phyloP scores from a whole-genome alignment of 2,797 vertebrate genomes.

The Trematocara caparti region DNA sequence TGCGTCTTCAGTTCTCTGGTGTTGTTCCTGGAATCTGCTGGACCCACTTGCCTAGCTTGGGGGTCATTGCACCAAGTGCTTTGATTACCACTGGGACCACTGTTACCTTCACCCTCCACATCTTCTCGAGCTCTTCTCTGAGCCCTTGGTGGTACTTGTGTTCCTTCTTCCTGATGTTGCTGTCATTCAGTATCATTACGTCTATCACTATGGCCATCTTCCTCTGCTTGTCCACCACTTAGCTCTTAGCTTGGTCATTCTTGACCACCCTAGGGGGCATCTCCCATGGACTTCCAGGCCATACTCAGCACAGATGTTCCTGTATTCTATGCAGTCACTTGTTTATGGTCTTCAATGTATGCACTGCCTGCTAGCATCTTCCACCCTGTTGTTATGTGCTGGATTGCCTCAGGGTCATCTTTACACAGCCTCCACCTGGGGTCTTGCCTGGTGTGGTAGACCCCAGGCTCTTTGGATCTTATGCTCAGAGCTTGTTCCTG shows the following conservation, averaged over 20 bases:
- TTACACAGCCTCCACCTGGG: not conserved
- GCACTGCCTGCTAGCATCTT: not conserved
- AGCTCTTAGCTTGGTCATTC: not conserved
- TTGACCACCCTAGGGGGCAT: accelerated
- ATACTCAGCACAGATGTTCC: not conserved
- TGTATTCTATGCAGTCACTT: not conserved
- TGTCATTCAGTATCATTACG: not conserved
- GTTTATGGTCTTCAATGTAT: not conserved
- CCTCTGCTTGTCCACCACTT: not conserved
- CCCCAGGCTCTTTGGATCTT: not conserved
- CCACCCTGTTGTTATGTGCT: not conserved
- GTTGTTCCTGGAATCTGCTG: not conserved
- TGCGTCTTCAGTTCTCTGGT: not conserved
- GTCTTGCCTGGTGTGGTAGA: not conserved
- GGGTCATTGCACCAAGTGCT: not conserved
- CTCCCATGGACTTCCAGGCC: not conserved
- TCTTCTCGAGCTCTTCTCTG: not conserved
- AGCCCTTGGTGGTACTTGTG: not conserved
- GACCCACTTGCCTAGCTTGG: not conserved
- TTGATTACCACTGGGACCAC: not conserved
- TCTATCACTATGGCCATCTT: not conserved
- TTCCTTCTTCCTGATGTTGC: not conserved
- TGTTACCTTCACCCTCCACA: not conserved
- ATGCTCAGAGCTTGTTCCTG: not conserved
- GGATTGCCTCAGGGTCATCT: not conserved